Percentiles rank a stretch among this genome's conserved stretches.
Conservation (phyloP, 2,888 invertebrate species). For the Drosophila meridionalis region DNA sequence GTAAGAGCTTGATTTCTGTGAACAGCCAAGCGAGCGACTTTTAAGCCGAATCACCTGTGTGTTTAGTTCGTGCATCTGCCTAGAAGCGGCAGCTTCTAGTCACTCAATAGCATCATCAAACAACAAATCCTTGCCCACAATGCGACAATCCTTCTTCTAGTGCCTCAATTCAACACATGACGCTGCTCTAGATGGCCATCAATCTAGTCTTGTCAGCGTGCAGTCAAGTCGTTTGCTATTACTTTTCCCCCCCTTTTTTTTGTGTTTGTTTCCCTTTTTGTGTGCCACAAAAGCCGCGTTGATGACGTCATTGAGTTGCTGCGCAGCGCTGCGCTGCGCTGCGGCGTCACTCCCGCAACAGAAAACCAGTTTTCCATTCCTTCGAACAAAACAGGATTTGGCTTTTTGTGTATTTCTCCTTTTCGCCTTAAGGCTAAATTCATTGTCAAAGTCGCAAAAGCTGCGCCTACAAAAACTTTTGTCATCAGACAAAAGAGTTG, state of each 20-base stretch:
- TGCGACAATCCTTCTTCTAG: constrained; percentile 36
- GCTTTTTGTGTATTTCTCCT: constrained; percentile 37
- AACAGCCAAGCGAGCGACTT: background rate
- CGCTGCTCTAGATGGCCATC: constrained; percentile 64
- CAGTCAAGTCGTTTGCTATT: constrained; percentile 64
- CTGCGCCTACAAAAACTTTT: constrained; percentile 77
- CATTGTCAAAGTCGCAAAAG: constrained; percentile 77
- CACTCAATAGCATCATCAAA: constrained; percentile 37
- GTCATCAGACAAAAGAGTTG: constrained; percentile 79
- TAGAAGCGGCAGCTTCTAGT: constrained; percentile 4
- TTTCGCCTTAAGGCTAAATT: constrained; percentile 75
- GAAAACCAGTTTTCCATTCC: constrained; percentile 69
- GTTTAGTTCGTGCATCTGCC: constrained; percentile 12
- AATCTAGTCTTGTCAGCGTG: constrained; percentile 73
- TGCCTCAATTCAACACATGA: constrained; percentile 32
- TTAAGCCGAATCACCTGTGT: background rate
- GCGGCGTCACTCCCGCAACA: constrained; percentile 66
- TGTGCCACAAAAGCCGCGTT: constrained; percentile 51
- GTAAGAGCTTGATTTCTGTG: background rate
- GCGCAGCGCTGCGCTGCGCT: constrained; percentile 15
- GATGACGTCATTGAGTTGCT: constrained; percentile 62
- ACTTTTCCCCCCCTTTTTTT: constrained; percentile 13
- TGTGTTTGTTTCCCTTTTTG: constrained; percentile 3
- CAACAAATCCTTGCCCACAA: constrained; percentile 39
- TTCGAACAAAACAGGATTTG: constrained; percentile 68